Evolutionary conservation across 2,797 vertebrate species (phyloP).

Genomic region (Poliocrania exsul): DNA sequence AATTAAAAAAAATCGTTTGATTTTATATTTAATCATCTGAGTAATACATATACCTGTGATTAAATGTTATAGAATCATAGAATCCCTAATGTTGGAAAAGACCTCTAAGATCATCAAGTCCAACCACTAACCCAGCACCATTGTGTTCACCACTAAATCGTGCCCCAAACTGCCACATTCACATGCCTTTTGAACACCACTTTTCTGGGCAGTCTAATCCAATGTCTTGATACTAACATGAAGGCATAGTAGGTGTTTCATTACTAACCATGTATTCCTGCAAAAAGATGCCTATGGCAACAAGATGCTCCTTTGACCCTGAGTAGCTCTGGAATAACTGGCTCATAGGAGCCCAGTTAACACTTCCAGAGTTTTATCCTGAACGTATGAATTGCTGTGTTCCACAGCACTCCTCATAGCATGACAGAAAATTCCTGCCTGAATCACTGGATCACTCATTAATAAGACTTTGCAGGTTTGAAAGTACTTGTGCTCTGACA

Average conservation of each 20-base stretch:
- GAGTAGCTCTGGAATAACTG: neutral
- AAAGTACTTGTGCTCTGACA: neutral
- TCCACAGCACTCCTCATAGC: neutral
- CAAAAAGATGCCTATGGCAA: neutral
- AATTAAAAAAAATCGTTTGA: neutral
- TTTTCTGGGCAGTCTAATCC: neutral
- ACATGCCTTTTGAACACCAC: neutral
- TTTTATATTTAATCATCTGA: neutral
- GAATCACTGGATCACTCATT: neutral
- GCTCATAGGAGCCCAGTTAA: neutral
- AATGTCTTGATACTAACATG: neutral
- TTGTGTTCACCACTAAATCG: neutral
- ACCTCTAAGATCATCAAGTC: neutral
- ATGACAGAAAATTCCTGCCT: neutral
- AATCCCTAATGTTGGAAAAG: neutral
- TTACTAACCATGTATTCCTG: neutral
- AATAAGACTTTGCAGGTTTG: neutral
- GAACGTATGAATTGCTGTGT: neutral
- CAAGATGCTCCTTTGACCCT: neutral
- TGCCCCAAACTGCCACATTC: neutral
- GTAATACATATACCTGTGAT: neutral
- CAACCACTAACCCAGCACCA: neutral
- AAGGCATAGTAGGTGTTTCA: neutral
- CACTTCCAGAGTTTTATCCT: neutral
- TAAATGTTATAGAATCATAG: neutral